phyloP scores from a whole-genome alignment of 2,113 vertebrate species.

The Malaclemys terrapin region DNA sequence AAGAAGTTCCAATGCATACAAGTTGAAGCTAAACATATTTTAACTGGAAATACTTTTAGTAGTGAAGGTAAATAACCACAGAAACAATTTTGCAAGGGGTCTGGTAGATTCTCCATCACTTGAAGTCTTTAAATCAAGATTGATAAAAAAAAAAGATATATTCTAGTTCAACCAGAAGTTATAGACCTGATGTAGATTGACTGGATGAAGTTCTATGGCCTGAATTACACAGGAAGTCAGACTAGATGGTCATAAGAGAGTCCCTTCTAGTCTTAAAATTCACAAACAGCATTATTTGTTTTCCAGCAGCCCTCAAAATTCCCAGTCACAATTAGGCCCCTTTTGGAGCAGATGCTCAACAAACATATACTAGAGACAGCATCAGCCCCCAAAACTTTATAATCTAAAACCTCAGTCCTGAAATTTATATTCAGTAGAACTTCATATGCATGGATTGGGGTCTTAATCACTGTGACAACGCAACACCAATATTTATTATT shows the following conservation, averaged over 20 bases:
- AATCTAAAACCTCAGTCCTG: background rate
- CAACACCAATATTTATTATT: background rate
- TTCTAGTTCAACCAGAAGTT: background rate
- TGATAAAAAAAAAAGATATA: background rate
- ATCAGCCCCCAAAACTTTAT: background rate
- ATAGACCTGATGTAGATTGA: background rate
- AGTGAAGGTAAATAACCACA: background rate
- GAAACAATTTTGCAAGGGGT: background rate
- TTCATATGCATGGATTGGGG: background rate
- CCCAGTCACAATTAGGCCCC: background rate
- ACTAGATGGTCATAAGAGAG: background rate
- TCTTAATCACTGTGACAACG: background rate
- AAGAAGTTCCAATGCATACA: background rate
- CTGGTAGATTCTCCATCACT: background rate
- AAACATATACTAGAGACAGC: background rate
- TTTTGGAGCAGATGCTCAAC: background rate
- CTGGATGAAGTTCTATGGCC: background rate
- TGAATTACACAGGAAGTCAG: background rate
- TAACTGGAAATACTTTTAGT: background rate
- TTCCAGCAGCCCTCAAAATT: background rate
- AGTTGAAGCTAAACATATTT: background rate
- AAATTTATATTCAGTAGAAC: background rate
- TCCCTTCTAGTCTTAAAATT: constrained; percentile 22
- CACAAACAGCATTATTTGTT: background rate
- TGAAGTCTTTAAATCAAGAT: background rate